Conservation (phyloP, 1,140 invertebrate genomes). For the Drosophila melanogaster region DNA sequence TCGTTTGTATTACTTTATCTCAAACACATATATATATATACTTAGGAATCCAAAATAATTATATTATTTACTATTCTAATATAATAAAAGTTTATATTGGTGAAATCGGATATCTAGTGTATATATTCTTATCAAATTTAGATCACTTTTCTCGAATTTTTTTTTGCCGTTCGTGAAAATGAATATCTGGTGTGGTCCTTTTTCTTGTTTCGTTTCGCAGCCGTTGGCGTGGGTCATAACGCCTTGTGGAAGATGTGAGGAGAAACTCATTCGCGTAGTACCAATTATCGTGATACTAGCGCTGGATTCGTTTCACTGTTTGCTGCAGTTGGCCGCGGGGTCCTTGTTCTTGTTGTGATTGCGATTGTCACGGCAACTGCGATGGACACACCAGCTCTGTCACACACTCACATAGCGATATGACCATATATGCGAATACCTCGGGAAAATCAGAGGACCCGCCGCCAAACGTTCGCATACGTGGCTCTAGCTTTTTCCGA, state of each 20-base stretch:
- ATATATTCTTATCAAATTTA: neutral
- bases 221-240: slow-evolving; percentile 26
- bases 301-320: slow-evolving; percentile 22
- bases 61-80: no score
- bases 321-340: slow-evolving; percentile 20
- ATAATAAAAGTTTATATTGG: no score
- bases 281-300: slow-evolving; percentile 59
- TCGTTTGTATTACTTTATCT: neutral
- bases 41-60: no score
- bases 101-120: neutral
- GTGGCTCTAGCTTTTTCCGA: slow-evolving; percentile 5
- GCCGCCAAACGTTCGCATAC: slow-evolving; percentile 15
- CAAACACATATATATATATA: no score
- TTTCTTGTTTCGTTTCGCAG: neutral
- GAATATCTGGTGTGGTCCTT: slow-evolving; percentile 1
- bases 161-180: neutral
- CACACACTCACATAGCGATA: slow-evolving; percentile 15
- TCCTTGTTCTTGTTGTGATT: slow-evolving; percentile 58
- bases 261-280: slow-evolving; percentile 38
- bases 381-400: slow-evolving; percentile 41
- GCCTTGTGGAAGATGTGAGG: slow-evolving; percentile 12
- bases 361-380: slow-evolving; percentile 73
- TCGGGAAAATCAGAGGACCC: slow-evolving; percentile 50
- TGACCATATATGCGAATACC: slow-evolving; percentile 5
- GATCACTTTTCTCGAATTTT: neutral